Base-by-base conservation (phyloP, 2,113 vertebrate genomes). In the Anoplopoma fimbria region DNA sequence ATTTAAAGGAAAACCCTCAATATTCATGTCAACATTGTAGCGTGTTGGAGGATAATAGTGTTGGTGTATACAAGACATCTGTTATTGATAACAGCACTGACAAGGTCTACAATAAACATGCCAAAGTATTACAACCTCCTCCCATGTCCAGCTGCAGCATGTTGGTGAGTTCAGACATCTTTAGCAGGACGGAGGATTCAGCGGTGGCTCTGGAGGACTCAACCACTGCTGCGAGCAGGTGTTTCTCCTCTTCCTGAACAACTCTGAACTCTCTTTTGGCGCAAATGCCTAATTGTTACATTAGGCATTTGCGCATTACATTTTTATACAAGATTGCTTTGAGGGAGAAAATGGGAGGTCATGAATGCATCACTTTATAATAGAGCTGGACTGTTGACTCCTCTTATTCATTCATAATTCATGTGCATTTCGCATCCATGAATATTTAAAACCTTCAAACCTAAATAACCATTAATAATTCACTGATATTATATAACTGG, bases 21-120 rank as follows among this genome's bases (percentile, higher is more conserved):
- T 81, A 74, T 79, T 84, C 55, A 53, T 70, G 67, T 82, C 82
- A 81, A 79, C 77, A 82, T 63, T 10, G 25, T 27, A 31, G 71
- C 17, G 7, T 62, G 62, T 78, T 72, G 68, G 65, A 77, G 82
- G 63, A 86, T 75, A 77, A 90, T 80, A 36, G 79, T 64, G 75
- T 87, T 47, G 65, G 87, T 87, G 74, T 87, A 84, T 68, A 81
- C 75, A 71, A 77, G 80, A 90, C 91, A 93, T 88, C 89, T 93
- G 92, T 85, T 94, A 83, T 71, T 88, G 86, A 68, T 82, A 86
- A 92, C 75, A 14, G 85, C 58, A 2, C 72, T 88, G 88, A 91
- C 84, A 90, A 80, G 88, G 85, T 83, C 84, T 84, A 85, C 87
- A 92, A 91, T 93, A 93, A 93, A 94, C 93, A 90, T 78, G 85